phyloP scores from a whole-genome alignment of 2,113 vertebrate genomes.

The Mesocricetus auratus region DNA sequence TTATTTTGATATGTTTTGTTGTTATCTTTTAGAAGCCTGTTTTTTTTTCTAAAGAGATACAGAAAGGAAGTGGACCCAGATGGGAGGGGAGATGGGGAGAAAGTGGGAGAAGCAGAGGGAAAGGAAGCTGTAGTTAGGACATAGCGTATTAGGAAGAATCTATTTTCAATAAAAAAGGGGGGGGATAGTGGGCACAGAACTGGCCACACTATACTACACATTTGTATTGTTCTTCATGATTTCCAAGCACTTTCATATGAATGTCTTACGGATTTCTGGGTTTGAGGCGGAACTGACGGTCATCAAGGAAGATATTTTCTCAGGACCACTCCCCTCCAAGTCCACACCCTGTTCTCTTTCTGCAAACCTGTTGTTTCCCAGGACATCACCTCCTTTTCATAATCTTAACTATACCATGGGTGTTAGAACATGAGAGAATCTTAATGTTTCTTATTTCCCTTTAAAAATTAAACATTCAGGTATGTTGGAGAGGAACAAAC shows the following conservation, averaged over 20 bases:
- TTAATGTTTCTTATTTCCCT: conserved; percentile 19
- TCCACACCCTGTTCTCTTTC: neutral
- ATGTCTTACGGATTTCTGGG: neutral
- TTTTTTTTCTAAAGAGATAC: neutral
- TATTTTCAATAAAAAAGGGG: neutral
- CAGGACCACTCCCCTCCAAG: neutral
- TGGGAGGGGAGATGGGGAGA: neutral
- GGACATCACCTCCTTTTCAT: conserved; percentile 9
- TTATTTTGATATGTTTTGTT: neutral
- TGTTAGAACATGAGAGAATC: neutral
- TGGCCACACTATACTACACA: neutral
- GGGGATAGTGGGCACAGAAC: neutral
- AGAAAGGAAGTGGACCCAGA: neutral
- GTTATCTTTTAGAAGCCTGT: neutral
- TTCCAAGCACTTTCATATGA: neutral
- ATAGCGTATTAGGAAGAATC: neutral
- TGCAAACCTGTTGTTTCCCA: conserved; percentile 31
- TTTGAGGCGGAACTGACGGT: neutral
- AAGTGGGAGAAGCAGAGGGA: neutral
- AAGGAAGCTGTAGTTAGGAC: neutral
- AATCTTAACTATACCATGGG: neutral
- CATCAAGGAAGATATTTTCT: neutral
- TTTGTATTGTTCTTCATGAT: neutral
- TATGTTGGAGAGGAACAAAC: neutral
- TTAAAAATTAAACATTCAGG: conserved; percentile 24